Base-by-base conservation (phyloP, 2,888 invertebrate genomes). In the Heliconius charithonia region DNA sequence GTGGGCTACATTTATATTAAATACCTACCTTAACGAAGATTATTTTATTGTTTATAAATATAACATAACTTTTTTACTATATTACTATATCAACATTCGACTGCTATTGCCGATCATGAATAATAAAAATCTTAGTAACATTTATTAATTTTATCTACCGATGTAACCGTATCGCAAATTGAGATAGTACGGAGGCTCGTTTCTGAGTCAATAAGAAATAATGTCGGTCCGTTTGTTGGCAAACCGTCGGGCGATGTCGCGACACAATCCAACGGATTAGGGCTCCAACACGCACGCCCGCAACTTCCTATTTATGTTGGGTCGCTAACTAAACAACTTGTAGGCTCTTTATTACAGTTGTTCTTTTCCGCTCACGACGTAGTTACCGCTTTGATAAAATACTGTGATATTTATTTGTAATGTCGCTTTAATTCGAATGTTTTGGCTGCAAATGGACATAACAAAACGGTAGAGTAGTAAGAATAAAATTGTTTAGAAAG, bases 261-360 rank as follows among this genome's bases (percentile, higher is more conserved):
- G 85, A 83, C 85, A 82, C 91, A 89, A 95, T 94, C 94, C 94
- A 84, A 72, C 83, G 93, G 94, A 95, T 94, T 93, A 94, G 90
- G 89, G 83, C 85, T 87, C 86, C 87, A 89, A 91, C 94, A 94
- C 95, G 94, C 93, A 89, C 93, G 86, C 86, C 85, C 83, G 83
- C 82, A 82, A 84, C 85, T 87, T 90, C 88, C 89, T 93, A 91
- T 93, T 93, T 93, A 92, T 92, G 91, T 92, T 89, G 89, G 90
- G 89, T 89, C 90, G 88, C 91, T 89, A 91, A 91, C 91, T 91
- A 91, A 93, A 93, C 93, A 93, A 93, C 94, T 94, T 93, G 93
- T 93, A 93, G 93, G 92, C 93, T 91, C 91, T 94, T 93, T 94
- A 93, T 93, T 93, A 93, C 94, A 93, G 91, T 93, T 95, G 94